phyloP scores from a whole-genome alignment of 2,113 vertebrate species.

The Paralichthys olivaceus region DNA sequence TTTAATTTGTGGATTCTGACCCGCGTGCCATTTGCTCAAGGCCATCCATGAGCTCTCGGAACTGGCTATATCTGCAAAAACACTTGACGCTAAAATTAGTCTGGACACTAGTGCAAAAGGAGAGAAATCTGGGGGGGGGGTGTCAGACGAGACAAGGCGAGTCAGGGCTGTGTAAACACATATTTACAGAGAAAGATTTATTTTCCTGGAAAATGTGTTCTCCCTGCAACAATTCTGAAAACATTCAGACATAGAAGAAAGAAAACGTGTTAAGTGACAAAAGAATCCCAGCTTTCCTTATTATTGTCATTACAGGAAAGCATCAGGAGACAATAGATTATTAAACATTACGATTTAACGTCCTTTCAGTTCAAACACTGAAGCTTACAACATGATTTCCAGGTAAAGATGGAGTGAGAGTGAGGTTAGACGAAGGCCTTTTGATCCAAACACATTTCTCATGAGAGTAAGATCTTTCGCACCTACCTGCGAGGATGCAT shows the following conservation, averaged over 20 bases:
- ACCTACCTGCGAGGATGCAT: constrained; percentile 54
- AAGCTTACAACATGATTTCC: not conserved
- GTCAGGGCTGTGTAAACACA: constrained; percentile 49
- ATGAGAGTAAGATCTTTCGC: constrained; percentile 50
- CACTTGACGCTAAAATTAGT: constrained; percentile 77
- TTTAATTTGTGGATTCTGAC: constrained; percentile 81
- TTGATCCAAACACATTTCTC: constrained; percentile 33
- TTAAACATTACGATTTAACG: constrained; percentile 3
- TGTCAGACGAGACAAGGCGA: constrained; percentile 36
- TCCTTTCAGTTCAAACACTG: not conserved
- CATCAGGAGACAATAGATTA: constrained; percentile 25
- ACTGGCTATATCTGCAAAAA: constrained; percentile 67
- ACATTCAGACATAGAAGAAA: not conserved
- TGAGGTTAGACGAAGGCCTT: not conserved
- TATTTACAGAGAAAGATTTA: constrained; percentile 49
- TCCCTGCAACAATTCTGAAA: not conserved
- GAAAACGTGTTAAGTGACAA: constrained; percentile 8
- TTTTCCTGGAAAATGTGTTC: constrained; percentile 5
- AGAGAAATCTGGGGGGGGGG: constrained; percentile 17
- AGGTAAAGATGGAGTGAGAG: constrained; percentile 10
- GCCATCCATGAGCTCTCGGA: constrained; percentile 71
- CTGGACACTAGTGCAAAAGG: constrained; percentile 50
- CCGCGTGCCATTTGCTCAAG: constrained; percentile 72
- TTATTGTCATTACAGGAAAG: not conserved
- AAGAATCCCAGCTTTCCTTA: not conserved